Base-by-base conservation (phyloP, 2,888 invertebrate genomes). In the Andrena fulva region DNA sequence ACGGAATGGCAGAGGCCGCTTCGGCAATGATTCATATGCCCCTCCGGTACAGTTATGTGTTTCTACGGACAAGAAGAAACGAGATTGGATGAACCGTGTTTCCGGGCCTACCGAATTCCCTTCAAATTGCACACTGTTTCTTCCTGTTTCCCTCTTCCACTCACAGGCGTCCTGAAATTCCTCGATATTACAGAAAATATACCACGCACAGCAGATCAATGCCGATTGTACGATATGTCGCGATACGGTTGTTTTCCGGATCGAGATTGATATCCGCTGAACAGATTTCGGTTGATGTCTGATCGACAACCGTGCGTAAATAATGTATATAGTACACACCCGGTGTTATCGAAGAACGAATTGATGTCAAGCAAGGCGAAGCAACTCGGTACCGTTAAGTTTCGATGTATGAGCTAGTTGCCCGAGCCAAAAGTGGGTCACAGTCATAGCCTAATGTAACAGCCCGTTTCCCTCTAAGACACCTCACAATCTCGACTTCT, bases 331-430 rank as follows among this genome's bases (percentile, higher is more conserved):
- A 64, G 54, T 48, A 56, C 24, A 29, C 31, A 52, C 24, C 80
- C 64, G 63, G 75, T 48, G 77, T 88, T 88, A 88, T 81, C 87
- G 87, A 80, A 54, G 78, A 82, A 87, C 84, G 92, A 92, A 93
- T 93, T 90, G 91, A 92, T 93, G 93, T 91, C 92, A 92, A 87
- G 77, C 90, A 87, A 86, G 90, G 85, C 89, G 85, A 90, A 90
- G 91, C 90, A 91, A 92, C 90, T 89, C 82, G 87, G 92, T 93
- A 93, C 93, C 94, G 94, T 93, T 93, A 93, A 90, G 91, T 91
- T 93, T 92, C 91, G 90, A 92, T 91, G 92, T 93, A 92, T 91
- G 91, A 92, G 92, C 91, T 91, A 91, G 93, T 91, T 92, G 91
- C 88, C 90, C 88, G 84, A 89, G 80, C 82, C 89, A 89, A 91